phyloP scores from a whole-genome alignment of 2,113 vertebrate species.

The Otocyon megalotis region DNA sequence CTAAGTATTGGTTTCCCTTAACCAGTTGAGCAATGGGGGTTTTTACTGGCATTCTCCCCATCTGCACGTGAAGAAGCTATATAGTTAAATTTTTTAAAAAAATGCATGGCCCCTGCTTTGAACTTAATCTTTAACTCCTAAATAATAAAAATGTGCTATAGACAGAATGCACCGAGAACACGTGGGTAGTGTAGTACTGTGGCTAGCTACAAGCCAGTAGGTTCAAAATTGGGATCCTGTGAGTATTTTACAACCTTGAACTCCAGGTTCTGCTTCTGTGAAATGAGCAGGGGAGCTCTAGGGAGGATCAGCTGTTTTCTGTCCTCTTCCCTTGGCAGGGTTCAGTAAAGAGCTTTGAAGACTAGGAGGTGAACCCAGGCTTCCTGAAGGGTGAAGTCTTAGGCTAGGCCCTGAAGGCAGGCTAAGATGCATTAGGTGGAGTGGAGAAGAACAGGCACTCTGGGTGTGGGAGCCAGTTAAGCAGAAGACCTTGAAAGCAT shows the following conservation, averaged over 20 bases:
- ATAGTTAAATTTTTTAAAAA: conserved; percentile 18
- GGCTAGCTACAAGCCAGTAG: not conserved
- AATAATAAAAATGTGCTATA: not conserved
- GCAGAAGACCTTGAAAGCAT: not conserved
- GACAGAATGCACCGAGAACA: not conserved
- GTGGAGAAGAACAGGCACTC: not conserved
- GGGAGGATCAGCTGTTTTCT: not conserved
- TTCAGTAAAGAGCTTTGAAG: not conserved
- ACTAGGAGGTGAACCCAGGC: not conserved
- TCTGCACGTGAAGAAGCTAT: conserved; percentile 1
- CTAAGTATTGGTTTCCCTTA: not conserved
- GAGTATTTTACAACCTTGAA: not conserved
- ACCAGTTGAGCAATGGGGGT: not conserved
- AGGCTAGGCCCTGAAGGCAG: not conserved
- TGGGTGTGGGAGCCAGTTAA: not conserved
- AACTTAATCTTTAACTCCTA: not conserved
- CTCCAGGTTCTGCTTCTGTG: not conserved
- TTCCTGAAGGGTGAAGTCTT: not conserved
- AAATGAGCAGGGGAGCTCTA: not conserved
- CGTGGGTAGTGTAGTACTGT: not conserved
- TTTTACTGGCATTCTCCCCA: conserved; percentile 12
- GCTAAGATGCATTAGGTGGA: not conserved
- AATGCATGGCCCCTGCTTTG: not conserved
- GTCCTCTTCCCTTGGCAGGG: not conserved
- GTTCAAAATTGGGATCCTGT: not conserved